phyloP scores from a whole-genome alignment of 2,888 invertebrate genomes.

The Limenitis arthemis region DNA sequence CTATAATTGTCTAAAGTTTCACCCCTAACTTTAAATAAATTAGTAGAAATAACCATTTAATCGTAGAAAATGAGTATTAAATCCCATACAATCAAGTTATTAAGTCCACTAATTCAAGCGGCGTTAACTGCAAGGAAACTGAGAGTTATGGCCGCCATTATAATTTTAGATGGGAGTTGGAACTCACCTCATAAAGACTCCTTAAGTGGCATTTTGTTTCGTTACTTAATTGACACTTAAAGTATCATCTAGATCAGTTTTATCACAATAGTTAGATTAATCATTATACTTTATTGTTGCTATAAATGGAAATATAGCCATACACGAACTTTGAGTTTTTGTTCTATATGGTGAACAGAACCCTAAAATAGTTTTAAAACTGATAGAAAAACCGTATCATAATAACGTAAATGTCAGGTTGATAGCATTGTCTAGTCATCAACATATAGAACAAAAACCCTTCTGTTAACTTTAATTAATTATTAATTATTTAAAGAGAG shows the following conservation, averaged over 20 bases:
- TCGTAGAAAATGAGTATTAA: conserved; percentile 1
- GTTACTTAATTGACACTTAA: conserved; percentile 10
- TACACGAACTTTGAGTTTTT: background rate
- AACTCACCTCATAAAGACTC: conserved; percentile 5
- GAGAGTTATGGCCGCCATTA: conserved; percentile 15
- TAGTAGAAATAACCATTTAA: too few relatives aligned
- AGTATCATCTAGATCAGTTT: background rate
- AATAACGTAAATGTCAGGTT: too few relatives aligned
- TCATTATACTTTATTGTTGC: background rate
- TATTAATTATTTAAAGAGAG: too few relatives aligned
- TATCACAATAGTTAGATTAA: too few relatives aligned
- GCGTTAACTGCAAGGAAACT: conserved; percentile 14
- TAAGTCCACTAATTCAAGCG: conserved; percentile 7
- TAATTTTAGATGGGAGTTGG: conserved; percentile 15
- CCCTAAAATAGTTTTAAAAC: too few relatives aligned
- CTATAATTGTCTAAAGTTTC: too few relatives aligned
- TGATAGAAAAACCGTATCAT: too few relatives aligned
- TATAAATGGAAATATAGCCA: background rate
- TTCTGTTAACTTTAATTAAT: too few relatives aligned
- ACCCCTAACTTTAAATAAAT: too few relatives aligned
- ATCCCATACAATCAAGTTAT: conserved; percentile 7
- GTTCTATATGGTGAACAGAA: too few relatives aligned
- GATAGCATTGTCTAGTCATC: too few relatives aligned
- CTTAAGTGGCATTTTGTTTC: conserved; percentile 10
- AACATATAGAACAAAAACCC: too few relatives aligned